Conservation (phyloP, 2,113 vertebrate genomes). For the Porphyrio hochstetteri region DNA sequence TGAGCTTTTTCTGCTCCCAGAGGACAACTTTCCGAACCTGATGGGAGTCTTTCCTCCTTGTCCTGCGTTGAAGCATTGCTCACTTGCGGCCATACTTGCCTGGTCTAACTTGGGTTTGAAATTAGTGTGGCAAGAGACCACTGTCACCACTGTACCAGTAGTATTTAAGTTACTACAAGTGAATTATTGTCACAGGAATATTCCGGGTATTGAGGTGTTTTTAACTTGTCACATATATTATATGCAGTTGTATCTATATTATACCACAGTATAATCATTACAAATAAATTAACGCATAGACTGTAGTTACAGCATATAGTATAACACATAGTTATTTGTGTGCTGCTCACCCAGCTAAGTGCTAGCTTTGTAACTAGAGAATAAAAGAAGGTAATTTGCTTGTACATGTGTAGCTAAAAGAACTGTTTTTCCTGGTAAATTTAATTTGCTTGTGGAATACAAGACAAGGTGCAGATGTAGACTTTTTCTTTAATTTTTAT, state of each 20-base stretch:
- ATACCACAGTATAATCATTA: neutral
- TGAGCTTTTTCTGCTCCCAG: neutral
- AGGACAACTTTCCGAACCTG: neutral
- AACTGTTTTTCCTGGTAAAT: neutral
- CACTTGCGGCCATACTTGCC: neutral
- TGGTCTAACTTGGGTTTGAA: neutral
- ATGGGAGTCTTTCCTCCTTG: neutral
- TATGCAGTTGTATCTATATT: neutral
- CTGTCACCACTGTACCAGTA: accelerated
- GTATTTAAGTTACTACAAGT: neutral
- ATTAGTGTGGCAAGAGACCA: neutral
- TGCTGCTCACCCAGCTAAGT: neutral
- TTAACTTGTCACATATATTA: neutral
- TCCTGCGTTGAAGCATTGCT: accelerated
- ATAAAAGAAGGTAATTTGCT: neutral
- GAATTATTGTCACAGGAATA: neutral
- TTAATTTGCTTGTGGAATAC: neutral
- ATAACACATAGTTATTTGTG: neutral
- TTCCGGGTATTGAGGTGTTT: neutral
- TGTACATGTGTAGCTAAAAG: neutral
- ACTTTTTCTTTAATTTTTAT: neutral
- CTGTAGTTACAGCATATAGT: neutral
- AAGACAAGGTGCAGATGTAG: neutral
- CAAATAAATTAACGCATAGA: neutral
- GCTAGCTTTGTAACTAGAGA: neutral